Evolutionary conservation across 2,113 vertebrate genomes (phyloP).

Genomic region (Poeciliopsis prolifica): DNA sequence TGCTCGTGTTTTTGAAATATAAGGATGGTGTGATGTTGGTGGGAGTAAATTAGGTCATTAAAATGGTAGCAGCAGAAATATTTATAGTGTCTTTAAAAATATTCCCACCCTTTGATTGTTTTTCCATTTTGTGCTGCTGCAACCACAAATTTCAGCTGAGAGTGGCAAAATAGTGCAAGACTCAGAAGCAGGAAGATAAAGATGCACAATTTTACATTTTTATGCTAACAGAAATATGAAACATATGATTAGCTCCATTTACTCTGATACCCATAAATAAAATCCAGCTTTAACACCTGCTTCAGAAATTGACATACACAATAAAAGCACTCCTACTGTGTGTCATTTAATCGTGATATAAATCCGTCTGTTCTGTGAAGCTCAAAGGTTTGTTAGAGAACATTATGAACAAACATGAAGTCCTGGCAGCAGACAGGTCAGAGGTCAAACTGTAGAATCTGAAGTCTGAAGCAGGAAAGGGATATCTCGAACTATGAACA

Average conservation of each 20-base stretch:
- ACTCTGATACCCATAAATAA: neutral
- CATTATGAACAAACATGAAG: too few relatives aligned
- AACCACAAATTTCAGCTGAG: neutral
- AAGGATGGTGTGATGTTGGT: neutral
- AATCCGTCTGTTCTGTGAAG: too few relatives aligned
- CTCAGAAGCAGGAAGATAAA: neutral
- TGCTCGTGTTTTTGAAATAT: neutral
- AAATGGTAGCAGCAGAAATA: conserved; percentile 1
- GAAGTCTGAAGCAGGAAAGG: too few relatives aligned
- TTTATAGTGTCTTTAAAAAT: neutral
- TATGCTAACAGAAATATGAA: neutral
- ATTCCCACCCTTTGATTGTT: neutral
- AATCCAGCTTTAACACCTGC: neutral
- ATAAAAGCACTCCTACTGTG: too few relatives aligned
- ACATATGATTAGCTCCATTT: neutral
- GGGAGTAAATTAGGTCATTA: conserved; percentile 1
- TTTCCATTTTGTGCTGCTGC: neutral
- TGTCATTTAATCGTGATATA: too few relatives aligned
- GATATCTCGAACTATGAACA: too few relatives aligned
- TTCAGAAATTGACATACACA: too few relatives aligned
- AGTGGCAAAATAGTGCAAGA: neutral
- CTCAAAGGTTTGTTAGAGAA: too few relatives aligned
- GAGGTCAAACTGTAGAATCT: too few relatives aligned
- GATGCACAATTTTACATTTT: neutral
- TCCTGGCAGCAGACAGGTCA: too few relatives aligned